Conservation (phyloP, 2,113 vertebrate genomes). For the Tricholaema leucomelas region DNA sequence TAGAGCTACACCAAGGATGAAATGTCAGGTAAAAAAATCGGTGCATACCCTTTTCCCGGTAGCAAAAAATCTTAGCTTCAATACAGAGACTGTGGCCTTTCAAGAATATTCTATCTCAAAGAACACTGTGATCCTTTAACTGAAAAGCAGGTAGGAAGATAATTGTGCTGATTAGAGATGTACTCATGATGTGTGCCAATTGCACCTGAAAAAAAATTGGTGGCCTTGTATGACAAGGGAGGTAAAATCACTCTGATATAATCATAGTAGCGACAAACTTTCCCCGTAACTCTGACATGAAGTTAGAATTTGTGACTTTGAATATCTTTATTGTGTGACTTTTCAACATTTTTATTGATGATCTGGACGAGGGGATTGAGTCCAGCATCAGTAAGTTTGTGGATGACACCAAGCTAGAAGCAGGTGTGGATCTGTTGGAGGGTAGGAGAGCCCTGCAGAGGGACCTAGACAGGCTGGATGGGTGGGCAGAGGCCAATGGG, state of each 20-base stretch:
- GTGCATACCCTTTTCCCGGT: slow-evolving; percentile 37
- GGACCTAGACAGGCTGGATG: no score
- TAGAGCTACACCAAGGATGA: slow-evolving; percentile 24
- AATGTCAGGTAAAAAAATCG: slow-evolving; percentile 57
- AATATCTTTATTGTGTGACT: no score
- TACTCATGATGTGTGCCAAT: not conserved
- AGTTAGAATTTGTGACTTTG: slow-evolving; percentile 52
- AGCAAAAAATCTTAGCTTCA: slow-evolving; percentile 43
- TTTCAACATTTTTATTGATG: no score
- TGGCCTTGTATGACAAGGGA: not conserved
- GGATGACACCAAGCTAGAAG: no score
- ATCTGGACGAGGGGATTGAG: no score
- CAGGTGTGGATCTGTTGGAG: no score
- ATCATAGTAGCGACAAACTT: slow-evolving; percentile 42
- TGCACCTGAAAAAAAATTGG: not conserved
- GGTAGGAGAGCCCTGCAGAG: no score
- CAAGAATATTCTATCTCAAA: not conserved
- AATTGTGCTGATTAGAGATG: slow-evolving; percentile 34
- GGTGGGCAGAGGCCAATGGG: no score
- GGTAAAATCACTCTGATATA: slow-evolving; percentile 16
- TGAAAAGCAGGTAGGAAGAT: slow-evolving; percentile 44
- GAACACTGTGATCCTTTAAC: slow-evolving; percentile 29
- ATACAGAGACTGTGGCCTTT: slow-evolving; percentile 38
- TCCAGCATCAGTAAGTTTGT: no score
- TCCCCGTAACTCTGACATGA: slow-evolving; percentile 3